These are phyloP conservation scores for Lepidocolaptes lacrymiger DNA, from an alignment of 2,797 vertebrate genomes.

Conservation along the genomic window DNA sequence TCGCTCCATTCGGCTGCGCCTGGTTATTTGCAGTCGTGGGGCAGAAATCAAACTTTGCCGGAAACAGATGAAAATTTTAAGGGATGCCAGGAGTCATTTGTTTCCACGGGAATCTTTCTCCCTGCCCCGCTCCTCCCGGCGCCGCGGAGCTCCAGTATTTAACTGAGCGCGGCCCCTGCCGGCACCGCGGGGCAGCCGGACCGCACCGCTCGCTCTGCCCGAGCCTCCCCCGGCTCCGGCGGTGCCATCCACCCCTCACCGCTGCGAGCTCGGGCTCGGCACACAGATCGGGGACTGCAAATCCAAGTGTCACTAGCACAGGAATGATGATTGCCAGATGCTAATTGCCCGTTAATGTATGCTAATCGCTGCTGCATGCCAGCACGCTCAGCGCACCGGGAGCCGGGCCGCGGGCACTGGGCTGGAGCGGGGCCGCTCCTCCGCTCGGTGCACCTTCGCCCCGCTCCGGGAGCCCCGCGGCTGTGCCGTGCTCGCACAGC, in stretches of 20 bases:
- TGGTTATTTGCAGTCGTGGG: not conserved
- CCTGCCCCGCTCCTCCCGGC: not conserved
- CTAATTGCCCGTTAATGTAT: conserved; percentile 51
- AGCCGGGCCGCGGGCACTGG: not conserved
- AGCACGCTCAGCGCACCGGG: not conserved
- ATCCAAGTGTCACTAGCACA: conserved; percentile 24
- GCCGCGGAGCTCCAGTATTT: not conserved
- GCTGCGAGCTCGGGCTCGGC: not conserved
- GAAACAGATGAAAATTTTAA: not conserved
- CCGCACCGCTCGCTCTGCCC: not conserved
- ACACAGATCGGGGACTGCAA: not conserved
- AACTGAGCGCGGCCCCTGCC: not conserved
- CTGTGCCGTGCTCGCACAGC: fast-evolving
- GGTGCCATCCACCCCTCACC: not conserved
- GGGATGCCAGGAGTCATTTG: not conserved
- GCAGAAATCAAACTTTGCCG: not conserved
- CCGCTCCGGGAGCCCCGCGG: not conserved
- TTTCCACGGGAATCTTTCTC: not conserved
- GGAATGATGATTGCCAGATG: conserved; percentile 21
- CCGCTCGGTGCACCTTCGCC: not conserved
- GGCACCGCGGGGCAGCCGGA: not conserved
- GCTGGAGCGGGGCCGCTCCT: not conserved
- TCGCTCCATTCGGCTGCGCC: fast-evolving
- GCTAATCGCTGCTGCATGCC: conserved; percentile 36
- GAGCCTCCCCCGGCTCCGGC: not conserved